These are phyloP conservation scores for Meloidogyne chitwoodi DNA, from an alignment of 1,140 invertebrate genomes.

Conservation along the genomic window DNA sequence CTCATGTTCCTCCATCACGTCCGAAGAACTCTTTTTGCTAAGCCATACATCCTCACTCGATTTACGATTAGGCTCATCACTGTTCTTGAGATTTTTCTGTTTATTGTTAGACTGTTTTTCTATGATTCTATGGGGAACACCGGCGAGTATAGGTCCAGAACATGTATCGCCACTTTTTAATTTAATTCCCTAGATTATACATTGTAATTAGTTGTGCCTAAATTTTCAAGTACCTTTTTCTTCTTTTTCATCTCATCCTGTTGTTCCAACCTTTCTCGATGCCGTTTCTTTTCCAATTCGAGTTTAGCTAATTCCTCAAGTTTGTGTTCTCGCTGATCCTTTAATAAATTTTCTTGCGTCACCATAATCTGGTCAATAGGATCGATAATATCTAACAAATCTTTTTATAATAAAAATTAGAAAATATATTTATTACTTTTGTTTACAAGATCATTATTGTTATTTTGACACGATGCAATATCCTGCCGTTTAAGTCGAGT, in stretches of 20 bases:
- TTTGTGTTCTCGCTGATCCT: not conserved
- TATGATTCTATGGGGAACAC: not conserved
- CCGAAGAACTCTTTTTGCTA: not conserved
- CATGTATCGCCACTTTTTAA: not conserved
- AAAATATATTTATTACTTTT: not conserved
- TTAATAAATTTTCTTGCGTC: not conserved
- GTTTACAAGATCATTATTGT: not conserved
- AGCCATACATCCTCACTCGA: not conserved
- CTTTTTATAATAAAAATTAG: not conserved
- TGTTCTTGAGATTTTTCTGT: not conserved
- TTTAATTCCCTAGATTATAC: not conserved
- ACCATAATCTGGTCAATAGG: not conserved
- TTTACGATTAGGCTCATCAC: not conserved
- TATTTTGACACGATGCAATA: not conserved
- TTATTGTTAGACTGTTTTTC: not conserved
- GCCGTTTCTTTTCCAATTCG: not conserved
- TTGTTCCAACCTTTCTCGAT: not conserved
- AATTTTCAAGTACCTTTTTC: not conserved
- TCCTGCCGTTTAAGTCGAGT: not conserved
- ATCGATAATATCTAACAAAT: not conserved
- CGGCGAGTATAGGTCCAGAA: not conserved
- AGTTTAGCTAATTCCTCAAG: not conserved
- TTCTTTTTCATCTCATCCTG: not conserved
- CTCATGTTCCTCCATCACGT: not conserved
- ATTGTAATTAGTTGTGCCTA: not conserved